These are phyloP conservation scores for Oreochromis mossambicus DNA, from an alignment of 2,797 vertebrate genomes.

Conservation along the genomic window DNA sequence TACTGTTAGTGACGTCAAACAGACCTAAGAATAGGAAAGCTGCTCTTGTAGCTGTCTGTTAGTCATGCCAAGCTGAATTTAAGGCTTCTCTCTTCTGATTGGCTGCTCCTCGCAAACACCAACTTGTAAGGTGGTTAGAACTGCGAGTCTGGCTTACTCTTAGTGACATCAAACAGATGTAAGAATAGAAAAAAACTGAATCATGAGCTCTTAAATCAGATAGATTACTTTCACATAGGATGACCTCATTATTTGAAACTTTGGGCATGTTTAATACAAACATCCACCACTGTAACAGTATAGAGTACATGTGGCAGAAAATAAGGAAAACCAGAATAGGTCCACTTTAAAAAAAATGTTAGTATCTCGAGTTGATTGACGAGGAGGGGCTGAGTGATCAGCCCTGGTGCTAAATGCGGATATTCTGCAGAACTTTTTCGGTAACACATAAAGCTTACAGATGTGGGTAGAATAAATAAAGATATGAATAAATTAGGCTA, in stretches of 20 bases:
- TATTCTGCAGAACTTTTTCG: not conserved
- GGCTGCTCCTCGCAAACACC: accelerated
- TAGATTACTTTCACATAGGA: not conserved
- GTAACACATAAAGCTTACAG: not conserved
- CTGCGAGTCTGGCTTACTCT: not conserved
- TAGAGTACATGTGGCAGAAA: not conserved
- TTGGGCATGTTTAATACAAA: not conserved
- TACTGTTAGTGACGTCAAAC: not conserved
- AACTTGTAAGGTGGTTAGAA: not conserved
- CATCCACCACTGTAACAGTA: not conserved
- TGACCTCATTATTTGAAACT: not conserved
- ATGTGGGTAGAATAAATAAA: not conserved
- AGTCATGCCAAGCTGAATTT: not conserved
- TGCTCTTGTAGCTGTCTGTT: too few relatives aligned
- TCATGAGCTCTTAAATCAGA: not conserved
- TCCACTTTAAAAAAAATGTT: not conserved
- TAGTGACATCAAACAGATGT: not conserved
- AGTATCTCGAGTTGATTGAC: not conserved
- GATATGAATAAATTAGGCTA: not conserved
- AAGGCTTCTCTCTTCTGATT: not conserved
- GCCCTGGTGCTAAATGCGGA: not conserved
- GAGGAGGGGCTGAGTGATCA: not conserved
- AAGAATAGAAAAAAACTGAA: not conserved
- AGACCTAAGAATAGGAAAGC: too few relatives aligned
- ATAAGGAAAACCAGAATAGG: not conserved